phyloP scores from a whole-genome alignment of 2,797 vertebrate species.

The Spea hammondii region DNA sequence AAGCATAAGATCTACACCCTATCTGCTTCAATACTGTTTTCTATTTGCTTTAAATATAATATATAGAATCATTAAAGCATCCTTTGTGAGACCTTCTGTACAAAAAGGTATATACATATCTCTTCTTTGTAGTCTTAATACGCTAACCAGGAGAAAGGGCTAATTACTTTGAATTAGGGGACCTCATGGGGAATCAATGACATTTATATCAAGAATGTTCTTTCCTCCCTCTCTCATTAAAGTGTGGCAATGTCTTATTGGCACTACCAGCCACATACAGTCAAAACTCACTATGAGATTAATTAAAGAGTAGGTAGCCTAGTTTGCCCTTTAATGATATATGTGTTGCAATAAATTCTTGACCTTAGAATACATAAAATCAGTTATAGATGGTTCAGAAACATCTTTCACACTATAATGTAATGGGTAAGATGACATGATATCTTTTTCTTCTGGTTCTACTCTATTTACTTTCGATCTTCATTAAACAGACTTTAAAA shows the following conservation, averaged over 20 bases:
- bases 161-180: conserved; percentile 22
- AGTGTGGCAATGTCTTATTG: conserved; percentile 14
- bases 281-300: conserved; percentile 12
- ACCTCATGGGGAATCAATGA: conserved; percentile 18
- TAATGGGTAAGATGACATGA: no score
- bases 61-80: no score
- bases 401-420: background rate
- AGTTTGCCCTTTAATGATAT: conserved; percentile 16
- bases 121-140: conserved; percentile 8
- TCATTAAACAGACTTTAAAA: no score
- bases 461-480: no score
- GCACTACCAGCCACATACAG: conserved; percentile 6
- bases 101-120: background rate
- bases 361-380: background rate
- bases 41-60: no score
- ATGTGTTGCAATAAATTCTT: conserved; percentile 18
- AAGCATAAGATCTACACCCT: no score
- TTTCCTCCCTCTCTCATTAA: conserved; percentile 18
- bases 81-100: no score
- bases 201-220: conserved; percentile 16
- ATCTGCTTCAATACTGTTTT: no score
- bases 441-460: no score
- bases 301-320: conserved; percentile 10
- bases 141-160: background rate
- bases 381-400: conserved; percentile 10